Base-by-base conservation (phyloP, 1,140 invertebrate species). In the Nasonia giraulti region DNA sequence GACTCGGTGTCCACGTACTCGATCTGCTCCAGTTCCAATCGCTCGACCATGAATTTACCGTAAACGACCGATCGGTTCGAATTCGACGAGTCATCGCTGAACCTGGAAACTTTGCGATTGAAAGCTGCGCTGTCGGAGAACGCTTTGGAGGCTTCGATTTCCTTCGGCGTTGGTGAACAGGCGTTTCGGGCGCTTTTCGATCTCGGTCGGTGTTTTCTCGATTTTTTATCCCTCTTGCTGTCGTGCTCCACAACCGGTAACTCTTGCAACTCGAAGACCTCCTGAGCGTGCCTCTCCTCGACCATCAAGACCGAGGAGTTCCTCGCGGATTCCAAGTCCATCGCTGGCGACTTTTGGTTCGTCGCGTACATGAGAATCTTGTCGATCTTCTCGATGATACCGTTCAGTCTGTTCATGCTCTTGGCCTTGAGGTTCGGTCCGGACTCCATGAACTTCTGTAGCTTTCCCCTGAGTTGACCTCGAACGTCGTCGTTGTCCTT, bases 321-420 rank as follows among this genome's bases (percentile, higher is more conserved):
- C 79, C 82, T 77, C 1, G 82, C 87, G 8, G 88, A 87, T 71
- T 92, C 90, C n/a, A 90, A 47, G 77, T 92, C 91, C 1, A 76
- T 2, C 14, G 87, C 88, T 0, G 89, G 82, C 2, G 89, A 89
- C 80, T 88, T 91, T 0, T 88, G 85, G 33, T 80, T 87, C 23
- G 92, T 89, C 2, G 87, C 90, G 66, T 92, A 92, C 33, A 89
- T 90, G 11, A 93, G 81, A 37, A 93, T 92, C 27, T 87, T 87
- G 50, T 93, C 92, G 20, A 93, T 93, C 44, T 93, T 93, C 68
- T 92, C 91, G 31, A 93, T 92, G 6, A 93, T 93, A 40, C 87
- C 90, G 10, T 90, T 91, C 31, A 93, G 87, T 78, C 90, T 88
- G 66, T 82, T 89, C 12, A 90, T 87, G 31, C 90, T 92, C 14